Conservation (phyloP, 2,113 vertebrate species). For the Syrrhaptes paradoxus region DNA sequence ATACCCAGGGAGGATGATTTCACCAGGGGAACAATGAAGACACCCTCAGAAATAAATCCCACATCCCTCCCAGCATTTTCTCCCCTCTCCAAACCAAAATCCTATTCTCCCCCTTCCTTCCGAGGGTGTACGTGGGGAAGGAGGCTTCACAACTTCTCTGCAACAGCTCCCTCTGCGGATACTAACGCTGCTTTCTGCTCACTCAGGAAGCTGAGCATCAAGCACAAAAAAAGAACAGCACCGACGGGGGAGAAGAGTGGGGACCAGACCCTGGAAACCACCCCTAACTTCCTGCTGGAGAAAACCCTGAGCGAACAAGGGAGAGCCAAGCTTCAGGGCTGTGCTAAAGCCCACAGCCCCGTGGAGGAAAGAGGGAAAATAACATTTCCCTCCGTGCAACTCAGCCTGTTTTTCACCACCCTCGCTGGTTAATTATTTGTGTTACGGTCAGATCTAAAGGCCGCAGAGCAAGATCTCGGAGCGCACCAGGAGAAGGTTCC, state of each 20-base stretch:
- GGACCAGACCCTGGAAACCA: not conserved
- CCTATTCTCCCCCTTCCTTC: not conserved
- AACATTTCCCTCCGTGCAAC: not conserved
- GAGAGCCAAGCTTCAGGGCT: not conserved
- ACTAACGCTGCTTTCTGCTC: not conserved
- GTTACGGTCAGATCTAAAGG: not conserved
- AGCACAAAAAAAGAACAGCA: not conserved
- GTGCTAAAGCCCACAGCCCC: not conserved
- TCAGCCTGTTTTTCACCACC: not conserved
- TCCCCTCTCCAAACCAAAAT: not conserved
- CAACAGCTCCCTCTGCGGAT: not conserved
- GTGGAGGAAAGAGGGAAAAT: accelerated
- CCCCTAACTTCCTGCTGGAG: not conserved
- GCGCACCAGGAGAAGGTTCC: too few relatives aligned
- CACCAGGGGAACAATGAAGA: not conserved
- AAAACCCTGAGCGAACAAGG: not conserved
- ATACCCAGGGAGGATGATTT: not conserved
- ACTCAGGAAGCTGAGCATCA: not conserved
- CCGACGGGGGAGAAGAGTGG: not conserved
- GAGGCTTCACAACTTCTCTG: not conserved
- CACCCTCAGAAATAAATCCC: not conserved
- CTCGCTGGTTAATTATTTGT: not conserved
- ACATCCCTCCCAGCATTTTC: not conserved
- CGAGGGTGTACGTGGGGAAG: not conserved
- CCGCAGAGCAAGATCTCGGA: not conserved